Percentiles rank a stretch among this genome's conserved stretches.
phyloP scores from a whole-genome alignment of 2,888 invertebrate species.

The Rhagophthalmus giganteus region DNA sequence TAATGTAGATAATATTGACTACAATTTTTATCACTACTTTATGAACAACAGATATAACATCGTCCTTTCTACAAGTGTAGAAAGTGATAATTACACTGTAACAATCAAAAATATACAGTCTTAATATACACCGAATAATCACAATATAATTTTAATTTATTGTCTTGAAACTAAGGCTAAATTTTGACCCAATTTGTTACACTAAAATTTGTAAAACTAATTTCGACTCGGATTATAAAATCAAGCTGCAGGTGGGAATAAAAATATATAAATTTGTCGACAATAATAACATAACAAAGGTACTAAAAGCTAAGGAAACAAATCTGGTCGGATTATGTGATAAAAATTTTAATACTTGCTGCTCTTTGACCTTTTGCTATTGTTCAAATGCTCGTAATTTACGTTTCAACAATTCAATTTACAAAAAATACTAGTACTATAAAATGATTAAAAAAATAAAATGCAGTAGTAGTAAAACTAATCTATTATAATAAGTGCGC shows the following conservation, averaged over 20 bases:
- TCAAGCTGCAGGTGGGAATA: too few species aligned
- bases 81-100: not conserved
- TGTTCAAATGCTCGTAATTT: too few species aligned
- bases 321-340: too few species aligned
- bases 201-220: slow-evolving; percentile 2
- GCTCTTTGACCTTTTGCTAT: too few species aligned
- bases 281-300: too few species aligned
- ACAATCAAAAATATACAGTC: slow-evolving; percentile 27
- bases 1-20: not conserved
- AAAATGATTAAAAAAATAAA: slow-evolving; percentile 1
- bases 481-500: too few species aligned
- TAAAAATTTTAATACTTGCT: too few species aligned
- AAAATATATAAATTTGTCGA: too few species aligned
- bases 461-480: too few species aligned
- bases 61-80: not conserved
- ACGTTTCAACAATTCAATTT: not conserved
- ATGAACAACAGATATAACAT: not conserved
- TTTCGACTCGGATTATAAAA: not conserved
- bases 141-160: slow-evolving; percentile 27
- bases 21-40: not conserved
- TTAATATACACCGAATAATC: slow-evolving; percentile 28
- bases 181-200: not conserved
- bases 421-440: not conserved
- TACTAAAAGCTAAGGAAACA: too few species aligned
- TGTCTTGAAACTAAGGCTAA: slow-evolving; percentile 29